Conservation (phyloP, 2,113 vertebrate genomes). For the Actinemys pallida region DNA sequence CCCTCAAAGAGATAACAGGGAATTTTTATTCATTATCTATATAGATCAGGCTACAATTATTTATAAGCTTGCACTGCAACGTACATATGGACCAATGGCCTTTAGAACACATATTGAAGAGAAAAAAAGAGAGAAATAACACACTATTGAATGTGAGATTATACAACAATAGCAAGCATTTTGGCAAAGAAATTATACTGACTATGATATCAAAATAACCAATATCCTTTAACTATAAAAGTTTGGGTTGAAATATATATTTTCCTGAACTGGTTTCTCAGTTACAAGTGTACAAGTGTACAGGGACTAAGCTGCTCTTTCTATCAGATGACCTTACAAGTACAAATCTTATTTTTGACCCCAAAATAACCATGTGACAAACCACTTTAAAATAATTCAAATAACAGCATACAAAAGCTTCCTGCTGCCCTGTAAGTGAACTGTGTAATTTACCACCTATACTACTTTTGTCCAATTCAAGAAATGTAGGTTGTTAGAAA, state of each 20-base stretch:
- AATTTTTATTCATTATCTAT: too few species aligned
- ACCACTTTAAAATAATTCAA: constrained; percentile 18
- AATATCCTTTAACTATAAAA: background rate
- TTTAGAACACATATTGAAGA: constrained; percentile 1
- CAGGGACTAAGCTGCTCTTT: background rate
- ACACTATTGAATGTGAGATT: background rate
- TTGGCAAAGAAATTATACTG: background rate
- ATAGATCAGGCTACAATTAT: background rate
- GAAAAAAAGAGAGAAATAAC: constrained; percentile 7
- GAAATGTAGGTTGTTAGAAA: background rate
- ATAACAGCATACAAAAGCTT: background rate
- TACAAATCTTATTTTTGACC: constrained; percentile 8
- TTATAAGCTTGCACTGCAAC: constrained; percentile 7
- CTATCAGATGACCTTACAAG: background rate
- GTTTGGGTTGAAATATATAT: background rate
- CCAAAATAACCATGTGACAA: constrained; percentile 4
- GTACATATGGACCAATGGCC: background rate
- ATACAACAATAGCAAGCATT: background rate
- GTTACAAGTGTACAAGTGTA: background rate
- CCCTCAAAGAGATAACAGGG: too few species aligned
- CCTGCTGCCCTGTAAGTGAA: background rate
- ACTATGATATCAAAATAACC: background rate
- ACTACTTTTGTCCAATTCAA: background rate
- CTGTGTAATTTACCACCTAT: background rate
- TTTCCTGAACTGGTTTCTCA: background rate